Percentiles rank a stretch among this genome's conserved stretches.
Evolutionary conservation across 2,113 vertebrate species (phyloP).

Genomic region (Reinhardtius hippoglossoides): DNA sequence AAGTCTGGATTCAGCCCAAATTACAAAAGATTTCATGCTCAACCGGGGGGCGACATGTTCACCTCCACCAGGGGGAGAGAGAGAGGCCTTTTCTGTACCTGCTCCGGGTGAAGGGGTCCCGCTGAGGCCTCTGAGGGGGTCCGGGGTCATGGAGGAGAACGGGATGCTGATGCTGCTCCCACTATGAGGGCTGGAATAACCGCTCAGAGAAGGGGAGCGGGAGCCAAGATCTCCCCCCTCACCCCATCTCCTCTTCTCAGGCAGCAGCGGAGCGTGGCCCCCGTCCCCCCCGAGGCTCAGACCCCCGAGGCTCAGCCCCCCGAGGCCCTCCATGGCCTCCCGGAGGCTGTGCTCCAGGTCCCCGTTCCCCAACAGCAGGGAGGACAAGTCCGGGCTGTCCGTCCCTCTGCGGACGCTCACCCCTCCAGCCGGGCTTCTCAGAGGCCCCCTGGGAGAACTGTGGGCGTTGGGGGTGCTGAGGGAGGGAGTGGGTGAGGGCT

Average conservation of each 20-base stretch:
- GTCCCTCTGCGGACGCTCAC: slow-evolving; percentile 32
- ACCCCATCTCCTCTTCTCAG: slow-evolving; percentile 88
- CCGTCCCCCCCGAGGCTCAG: slow-evolving; percentile 74
- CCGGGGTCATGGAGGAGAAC: slow-evolving; percentile 87
- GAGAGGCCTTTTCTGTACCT: slow-evolving; percentile 75
- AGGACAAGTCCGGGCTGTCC: slow-evolving; percentile 66
- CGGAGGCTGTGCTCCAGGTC: slow-evolving; percentile 84
- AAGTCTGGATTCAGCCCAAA: slow-evolving; percentile 18
- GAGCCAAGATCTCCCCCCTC: slow-evolving; percentile 85
- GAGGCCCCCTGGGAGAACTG: slow-evolving; percentile 75
- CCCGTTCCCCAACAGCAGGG: slow-evolving; percentile 73
- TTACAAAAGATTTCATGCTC: background rate
- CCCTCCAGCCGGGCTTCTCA: slow-evolving; percentile 45
- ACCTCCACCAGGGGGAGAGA: no score
- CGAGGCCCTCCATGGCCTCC: slow-evolving; percentile 78
- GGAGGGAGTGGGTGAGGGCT: slow-evolving; percentile 73
- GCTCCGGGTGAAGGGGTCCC: slow-evolving; percentile 74
- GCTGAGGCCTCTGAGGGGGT: slow-evolving; percentile 78
- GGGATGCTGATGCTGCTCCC: slow-evolving; percentile 89
- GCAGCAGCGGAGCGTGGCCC: slow-evolving; percentile 86
- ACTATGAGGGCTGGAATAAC: slow-evolving; percentile 89
- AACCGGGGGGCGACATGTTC: background rate
- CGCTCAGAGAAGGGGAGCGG: slow-evolving; percentile 85
- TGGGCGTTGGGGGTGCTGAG: slow-evolving; percentile 79
- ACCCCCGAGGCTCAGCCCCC: slow-evolving; percentile 78